Percentiles rank a stretch among this genome's conserved stretches.
phyloP scores from a whole-genome alignment of 2,113 vertebrate species.

The Gymnogyps californianus region DNA sequence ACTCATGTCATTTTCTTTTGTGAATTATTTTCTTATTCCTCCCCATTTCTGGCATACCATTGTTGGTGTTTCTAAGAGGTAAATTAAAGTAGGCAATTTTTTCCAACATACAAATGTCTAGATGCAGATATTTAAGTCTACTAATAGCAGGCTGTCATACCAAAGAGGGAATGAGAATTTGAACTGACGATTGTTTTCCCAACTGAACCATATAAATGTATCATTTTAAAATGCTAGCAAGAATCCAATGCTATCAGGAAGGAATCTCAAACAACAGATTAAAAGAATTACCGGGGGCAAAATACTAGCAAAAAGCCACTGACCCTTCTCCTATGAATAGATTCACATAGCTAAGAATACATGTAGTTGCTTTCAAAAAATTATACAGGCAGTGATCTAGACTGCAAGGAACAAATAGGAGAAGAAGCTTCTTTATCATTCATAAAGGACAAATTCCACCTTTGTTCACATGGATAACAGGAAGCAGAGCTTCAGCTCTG shows the following conservation, averaged over 20 bases:
- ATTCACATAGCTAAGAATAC: background rate
- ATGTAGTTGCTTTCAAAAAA: background rate
- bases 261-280: background rate
- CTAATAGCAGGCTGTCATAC: background rate
- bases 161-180: background rate
- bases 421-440: background rate
- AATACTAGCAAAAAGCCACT: background rate
- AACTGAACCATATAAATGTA: background rate
- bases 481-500: background rate
- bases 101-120: background rate
- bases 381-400: background rate
- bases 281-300: background rate
- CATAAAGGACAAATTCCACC: background rate
- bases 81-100: background rate
- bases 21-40: background rate
- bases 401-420: background rate
- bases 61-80: background rate
- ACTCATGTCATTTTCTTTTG: background rate
- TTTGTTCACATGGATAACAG: background rate
- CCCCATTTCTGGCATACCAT: background rate
- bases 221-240: background rate
- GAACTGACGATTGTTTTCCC: background rate
- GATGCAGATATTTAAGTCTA: background rate
- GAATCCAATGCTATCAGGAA: background rate
- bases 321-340: background rate